Conservation (phyloP, 1,140 invertebrate species). For the Drosophila equinoxialis region DNA sequence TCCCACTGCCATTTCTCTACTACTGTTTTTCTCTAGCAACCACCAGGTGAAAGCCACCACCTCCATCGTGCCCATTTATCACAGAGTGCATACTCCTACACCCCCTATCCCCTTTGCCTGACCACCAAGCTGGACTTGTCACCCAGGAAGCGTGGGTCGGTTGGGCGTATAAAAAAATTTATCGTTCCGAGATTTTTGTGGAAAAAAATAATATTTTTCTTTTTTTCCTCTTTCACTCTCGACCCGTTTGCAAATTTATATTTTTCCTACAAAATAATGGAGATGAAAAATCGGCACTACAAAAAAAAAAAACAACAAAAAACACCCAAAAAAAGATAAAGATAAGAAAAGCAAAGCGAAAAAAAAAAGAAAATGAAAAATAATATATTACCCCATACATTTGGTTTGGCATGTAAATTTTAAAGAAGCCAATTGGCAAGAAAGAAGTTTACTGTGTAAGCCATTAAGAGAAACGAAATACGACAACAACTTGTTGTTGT, state of each 20-base stretch:
- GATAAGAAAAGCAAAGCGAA: constrained; percentile 15
- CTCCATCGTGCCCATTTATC: constrained; percentile 72
- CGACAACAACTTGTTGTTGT: constrained; percentile 14
- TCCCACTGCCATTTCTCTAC: constrained; percentile 20
- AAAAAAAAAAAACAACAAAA: constrained; percentile 42
- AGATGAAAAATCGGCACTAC: constrained; percentile 70
- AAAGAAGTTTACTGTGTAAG: constrained; percentile 23
- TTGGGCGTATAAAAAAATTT: constrained; percentile 59
- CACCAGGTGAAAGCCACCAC: constrained; percentile 69
- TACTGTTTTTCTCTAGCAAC: constrained; percentile 36
- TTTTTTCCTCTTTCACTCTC: constrained; percentile 29
- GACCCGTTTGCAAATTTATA: constrained; percentile 75
- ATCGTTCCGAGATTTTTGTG: constrained; percentile 70
- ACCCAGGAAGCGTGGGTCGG: constrained; percentile 35
- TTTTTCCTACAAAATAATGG: constrained; percentile 76
- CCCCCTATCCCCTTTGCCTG: not conserved
- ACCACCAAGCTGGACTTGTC: constrained; percentile 66
- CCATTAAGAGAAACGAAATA: constrained; percentile 15
- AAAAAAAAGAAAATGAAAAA: constrained; percentile 50
- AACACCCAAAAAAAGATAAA: constrained; percentile 14
- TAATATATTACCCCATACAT: constrained; percentile 58
- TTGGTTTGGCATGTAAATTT: constrained; percentile 52
- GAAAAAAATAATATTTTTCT: constrained; percentile 64
- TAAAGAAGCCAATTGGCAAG: constrained; percentile 49
- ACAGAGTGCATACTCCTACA: constrained; percentile 36